Evolutionary conservation across 2,113 vertebrate genomes (phyloP).

Genomic region (Pterophyllum scalare): DNA sequence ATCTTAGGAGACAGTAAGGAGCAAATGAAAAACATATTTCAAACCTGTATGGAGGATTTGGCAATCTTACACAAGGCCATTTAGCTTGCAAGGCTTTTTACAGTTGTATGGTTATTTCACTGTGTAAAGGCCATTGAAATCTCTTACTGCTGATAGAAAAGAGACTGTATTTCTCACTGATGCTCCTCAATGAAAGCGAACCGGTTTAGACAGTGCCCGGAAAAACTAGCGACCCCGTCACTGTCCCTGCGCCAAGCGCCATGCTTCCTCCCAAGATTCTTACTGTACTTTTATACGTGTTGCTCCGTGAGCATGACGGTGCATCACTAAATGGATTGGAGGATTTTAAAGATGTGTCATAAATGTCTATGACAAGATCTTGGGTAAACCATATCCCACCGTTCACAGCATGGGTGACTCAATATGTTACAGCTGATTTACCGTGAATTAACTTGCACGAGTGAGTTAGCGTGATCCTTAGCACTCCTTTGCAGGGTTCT

Average conservation of each 20-base stretch:
- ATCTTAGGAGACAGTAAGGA: background rate
- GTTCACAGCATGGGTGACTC: background rate
- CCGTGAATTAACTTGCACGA: background rate
- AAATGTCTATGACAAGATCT: too few relatives aligned
- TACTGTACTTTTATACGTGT: too few relatives aligned
- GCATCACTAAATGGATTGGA: too few relatives aligned
- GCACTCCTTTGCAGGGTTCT: background rate
- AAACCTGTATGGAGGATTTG: background rate
- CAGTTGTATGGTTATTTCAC: background rate
- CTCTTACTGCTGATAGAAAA: background rate
- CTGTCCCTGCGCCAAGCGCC: background rate
- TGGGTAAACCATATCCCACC: background rate
- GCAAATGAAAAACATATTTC: conserved; percentile 4
- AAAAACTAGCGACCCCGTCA: background rate
- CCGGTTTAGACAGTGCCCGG: background rate
- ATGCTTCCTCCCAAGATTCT: too few relatives aligned
- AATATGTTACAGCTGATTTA: background rate
- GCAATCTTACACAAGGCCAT: background rate
- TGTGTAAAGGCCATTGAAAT: background rate
- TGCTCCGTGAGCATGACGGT: too few relatives aligned
- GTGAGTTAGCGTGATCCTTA: background rate
- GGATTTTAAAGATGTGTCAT: too few relatives aligned
- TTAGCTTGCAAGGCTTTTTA: background rate
- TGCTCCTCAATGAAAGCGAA: background rate
- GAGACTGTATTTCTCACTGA: background rate